Evolutionary conservation across 1,140 invertebrate species (phyloP).

Genomic region (Bombus pascuorum): DNA sequence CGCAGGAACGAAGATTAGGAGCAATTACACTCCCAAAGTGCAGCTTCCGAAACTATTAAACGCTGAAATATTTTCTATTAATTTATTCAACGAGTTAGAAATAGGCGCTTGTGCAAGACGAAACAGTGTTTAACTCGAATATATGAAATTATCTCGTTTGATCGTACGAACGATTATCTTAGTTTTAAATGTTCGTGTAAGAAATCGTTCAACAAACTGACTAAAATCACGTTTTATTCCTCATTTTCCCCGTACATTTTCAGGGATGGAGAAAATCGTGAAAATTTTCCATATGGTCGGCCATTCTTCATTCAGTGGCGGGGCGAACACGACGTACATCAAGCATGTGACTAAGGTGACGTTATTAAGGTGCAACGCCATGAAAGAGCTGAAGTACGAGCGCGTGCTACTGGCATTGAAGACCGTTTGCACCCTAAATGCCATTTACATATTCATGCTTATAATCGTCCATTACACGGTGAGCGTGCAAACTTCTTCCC

Average conservation of each 20-base stretch:
- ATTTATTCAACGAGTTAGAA: background rate
- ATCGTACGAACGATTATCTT: too few relatives aligned
- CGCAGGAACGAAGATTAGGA: background rate
- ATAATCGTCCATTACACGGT: slow-evolving; percentile 53
- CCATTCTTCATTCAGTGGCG: too few relatives aligned
- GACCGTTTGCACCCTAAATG: slow-evolving; percentile 48
- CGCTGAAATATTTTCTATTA: background rate
- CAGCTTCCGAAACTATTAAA: too few relatives aligned
- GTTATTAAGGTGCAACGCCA: slow-evolving; percentile 43
- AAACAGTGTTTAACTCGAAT: background rate
- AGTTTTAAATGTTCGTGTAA: too few relatives aligned
- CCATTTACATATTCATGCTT: slow-evolving; percentile 63
- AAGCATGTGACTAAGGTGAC: slow-evolving; percentile 38
- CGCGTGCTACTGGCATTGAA: slow-evolving; percentile 41
- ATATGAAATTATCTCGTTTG: too few relatives aligned
- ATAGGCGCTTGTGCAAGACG: background rate
- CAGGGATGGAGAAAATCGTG: too few relatives aligned
- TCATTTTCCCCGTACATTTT: too few relatives aligned
- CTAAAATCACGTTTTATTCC: too few relatives aligned
- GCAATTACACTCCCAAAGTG: background rate
- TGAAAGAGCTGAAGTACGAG: slow-evolving; percentile 33
- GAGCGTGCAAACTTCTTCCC: slow-evolving; percentile 15
- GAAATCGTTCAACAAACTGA: too few relatives aligned
- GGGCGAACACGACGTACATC: background rate
- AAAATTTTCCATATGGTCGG: too few relatives aligned